Evolutionary conservation across 2,888 invertebrate species (phyloP).

Genomic region (Arctia plantaginis): DNA sequence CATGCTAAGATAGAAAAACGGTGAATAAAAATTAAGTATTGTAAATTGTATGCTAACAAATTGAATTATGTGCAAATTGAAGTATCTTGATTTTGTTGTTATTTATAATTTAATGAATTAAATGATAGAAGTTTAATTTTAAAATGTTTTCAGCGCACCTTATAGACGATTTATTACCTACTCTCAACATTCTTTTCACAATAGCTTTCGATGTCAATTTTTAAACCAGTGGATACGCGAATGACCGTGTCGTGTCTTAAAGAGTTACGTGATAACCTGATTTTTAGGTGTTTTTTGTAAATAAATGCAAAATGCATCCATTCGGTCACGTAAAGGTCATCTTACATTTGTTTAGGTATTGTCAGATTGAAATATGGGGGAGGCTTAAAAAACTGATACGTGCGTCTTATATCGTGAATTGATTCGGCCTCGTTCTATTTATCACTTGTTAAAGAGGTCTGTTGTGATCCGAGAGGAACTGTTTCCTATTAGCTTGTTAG

Average conservation of each 20-base stretch:
- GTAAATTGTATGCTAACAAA: no score
- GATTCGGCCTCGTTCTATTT: slow-evolving; percentile 43
- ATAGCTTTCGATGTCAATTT: slow-evolving; percentile 44
- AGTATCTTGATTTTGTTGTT: no score
- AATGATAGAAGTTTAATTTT: no score
- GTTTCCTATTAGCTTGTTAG: slow-evolving; percentile 14
- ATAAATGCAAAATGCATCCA: slow-evolving; percentile 31
- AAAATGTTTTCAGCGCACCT: not conserved
- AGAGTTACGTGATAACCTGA: slow-evolving; percentile 58
- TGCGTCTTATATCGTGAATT: slow-evolving; percentile 46
- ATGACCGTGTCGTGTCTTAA: slow-evolving; percentile 61
- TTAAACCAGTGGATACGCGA: slow-evolving; percentile 47
- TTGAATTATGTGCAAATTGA: no score
- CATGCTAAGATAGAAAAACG: no score
- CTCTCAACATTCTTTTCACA: slow-evolving; percentile 33
- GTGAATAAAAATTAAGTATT: no score
- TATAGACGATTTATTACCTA: not conserved
- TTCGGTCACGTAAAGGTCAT: slow-evolving; percentile 49
- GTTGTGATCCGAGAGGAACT: slow-evolving; percentile 22
- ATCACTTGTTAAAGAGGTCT: slow-evolving; percentile 28
- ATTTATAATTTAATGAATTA: no score
- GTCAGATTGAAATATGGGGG: slow-evolving; percentile 29
- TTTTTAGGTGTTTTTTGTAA: slow-evolving; percentile 40
- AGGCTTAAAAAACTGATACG: slow-evolving; percentile 47
- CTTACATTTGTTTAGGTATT: slow-evolving; percentile 23